Percentiles rank a stretch among this genome's conserved stretches.
phyloP scores from a whole-genome alignment of 1,140 invertebrate genomes.

The Colletes gigas region DNA sequence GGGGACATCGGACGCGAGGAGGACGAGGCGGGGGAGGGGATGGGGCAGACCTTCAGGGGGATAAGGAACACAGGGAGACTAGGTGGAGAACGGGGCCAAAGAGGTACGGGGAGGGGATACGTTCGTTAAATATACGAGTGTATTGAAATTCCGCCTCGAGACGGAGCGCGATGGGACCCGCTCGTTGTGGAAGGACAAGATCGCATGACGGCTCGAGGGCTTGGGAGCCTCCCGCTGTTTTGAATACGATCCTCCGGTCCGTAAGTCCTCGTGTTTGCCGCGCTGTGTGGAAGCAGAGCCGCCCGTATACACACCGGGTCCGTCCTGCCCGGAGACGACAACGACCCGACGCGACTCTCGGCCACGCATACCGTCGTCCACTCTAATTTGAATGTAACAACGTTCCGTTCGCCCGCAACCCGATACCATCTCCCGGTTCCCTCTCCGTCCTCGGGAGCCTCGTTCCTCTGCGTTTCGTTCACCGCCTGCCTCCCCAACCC shows the following conservation, averaged over 20 bases:
- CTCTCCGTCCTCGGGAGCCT: neutral
- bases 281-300: conserved; percentile 59
- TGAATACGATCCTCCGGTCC: conserved; percentile 71
- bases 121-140: conserved; percentile 77
- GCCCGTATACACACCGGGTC: conserved; percentile 56
- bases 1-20: conserved; percentile 33
- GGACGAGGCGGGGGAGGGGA: neutral
- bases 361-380: conserved; percentile 78
- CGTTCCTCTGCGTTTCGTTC: conserved; percentile 7
- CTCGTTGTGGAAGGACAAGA: conserved; percentile 76
- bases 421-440: conserved; percentile 77
- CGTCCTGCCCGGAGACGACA: conserved; percentile 64
- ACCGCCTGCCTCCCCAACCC: too few relatives aligned
- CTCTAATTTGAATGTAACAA: conserved; percentile 82
- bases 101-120: conserved; percentile 37
- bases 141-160: conserved; percentile 75
- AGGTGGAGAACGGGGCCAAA: conserved; percentile 39
- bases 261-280: conserved; percentile 53
- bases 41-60: neutral
- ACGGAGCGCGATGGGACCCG: conserved; percentile 69
- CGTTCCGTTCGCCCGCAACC: conserved; percentile 79
- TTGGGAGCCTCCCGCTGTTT: conserved; percentile 75
- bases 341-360: conserved; percentile 72
- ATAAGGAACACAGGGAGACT: conserved; percentile 29
- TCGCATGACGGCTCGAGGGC: conserved; percentile 73